Percentiles rank a stretch among this genome's conserved stretches.
These are phyloP conservation scores for Equus quagga DNA, from an alignment of 2,113 vertebrate genomes.

Conservation along the genomic window DNA sequence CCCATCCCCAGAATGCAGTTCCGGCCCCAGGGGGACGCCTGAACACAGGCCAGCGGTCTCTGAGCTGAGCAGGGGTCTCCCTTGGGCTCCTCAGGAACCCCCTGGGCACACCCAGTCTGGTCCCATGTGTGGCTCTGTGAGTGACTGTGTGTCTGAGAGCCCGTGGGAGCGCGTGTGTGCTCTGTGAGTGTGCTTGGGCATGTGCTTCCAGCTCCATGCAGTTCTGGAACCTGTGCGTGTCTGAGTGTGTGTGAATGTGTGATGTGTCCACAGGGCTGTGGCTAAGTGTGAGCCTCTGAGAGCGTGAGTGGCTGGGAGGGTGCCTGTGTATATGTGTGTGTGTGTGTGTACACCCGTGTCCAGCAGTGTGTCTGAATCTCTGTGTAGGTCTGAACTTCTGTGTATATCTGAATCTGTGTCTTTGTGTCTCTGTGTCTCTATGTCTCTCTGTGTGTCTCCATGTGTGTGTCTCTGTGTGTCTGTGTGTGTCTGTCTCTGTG, in stretches of 20 bases:
- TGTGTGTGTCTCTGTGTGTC: background rate
- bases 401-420: background rate
- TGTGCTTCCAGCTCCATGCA: background rate
- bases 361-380: background rate
- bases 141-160: background rate
- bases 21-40: background rate
- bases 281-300: background rate
- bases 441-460: background rate
- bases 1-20: too few species aligned
- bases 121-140: background rate
- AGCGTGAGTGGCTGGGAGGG: background rate
- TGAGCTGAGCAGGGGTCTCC: background rate
- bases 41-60: background rate
- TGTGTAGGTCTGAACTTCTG: background rate
- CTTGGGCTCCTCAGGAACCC: background rate
- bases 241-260: background rate
- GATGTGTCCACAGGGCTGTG: background rate
- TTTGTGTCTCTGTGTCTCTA: rapidly evolving
- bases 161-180: background rate
- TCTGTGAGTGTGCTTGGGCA: too few species aligned
- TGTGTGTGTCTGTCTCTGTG: background rate
- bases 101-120: background rate
- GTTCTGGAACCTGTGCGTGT: too few species aligned
- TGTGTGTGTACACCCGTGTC: background rate
- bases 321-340: background rate